Evolutionary conservation across 1,140 invertebrate species (phyloP), one percentile per base, ranked within the genome.

Genomic region (Adelges cooleyi): DNA sequence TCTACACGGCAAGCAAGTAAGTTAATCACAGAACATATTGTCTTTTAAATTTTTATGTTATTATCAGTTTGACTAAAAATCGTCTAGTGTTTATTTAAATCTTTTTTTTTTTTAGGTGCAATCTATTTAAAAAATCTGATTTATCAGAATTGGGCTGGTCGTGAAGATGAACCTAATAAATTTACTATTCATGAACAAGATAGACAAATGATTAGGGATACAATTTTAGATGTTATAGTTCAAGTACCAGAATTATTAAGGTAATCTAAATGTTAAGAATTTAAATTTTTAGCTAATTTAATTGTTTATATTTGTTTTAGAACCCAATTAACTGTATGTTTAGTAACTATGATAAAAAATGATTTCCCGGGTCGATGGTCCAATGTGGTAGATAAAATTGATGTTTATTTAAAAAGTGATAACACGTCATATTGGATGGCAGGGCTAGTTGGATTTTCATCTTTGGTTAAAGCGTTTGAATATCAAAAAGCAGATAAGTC

Each of bases 121-220:
- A 92, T 99, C 69, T 99, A 96, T 78, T 77, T 99, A 49, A 99
- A 99, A 78, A 99, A 99, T 80, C 80, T 95, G 73, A 82, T 98
- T 36, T 85, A 82, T 42, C 83, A 85, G 70, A 87, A 83, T 76
- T 99, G 96, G 96, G 82, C 83, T 66, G 88, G 92, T 67, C 85
- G 87, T 68, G 90, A 95, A 72, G 76, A 78, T n/a, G 82, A 87
- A 69, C 73, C 77, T 53, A 81, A 83, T 23, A 84, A 84, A 33
- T 98, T 95, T 76, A 86, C 82, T 67, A 86, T 98, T 71, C 92
- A 96, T 71, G 96, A 99, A 76, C 92, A 98, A 75, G 97, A 99
- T 76, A 82, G 93, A 69, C 85, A 87, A 29, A 85, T 95, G 78
- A 90, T 99, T 69, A 80, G 95, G 65, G 87, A 95, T 73, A 82